Evolutionary conservation across 2,888 invertebrate genomes (phyloP).

Genomic region (Aleiodes testaceus): DNA sequence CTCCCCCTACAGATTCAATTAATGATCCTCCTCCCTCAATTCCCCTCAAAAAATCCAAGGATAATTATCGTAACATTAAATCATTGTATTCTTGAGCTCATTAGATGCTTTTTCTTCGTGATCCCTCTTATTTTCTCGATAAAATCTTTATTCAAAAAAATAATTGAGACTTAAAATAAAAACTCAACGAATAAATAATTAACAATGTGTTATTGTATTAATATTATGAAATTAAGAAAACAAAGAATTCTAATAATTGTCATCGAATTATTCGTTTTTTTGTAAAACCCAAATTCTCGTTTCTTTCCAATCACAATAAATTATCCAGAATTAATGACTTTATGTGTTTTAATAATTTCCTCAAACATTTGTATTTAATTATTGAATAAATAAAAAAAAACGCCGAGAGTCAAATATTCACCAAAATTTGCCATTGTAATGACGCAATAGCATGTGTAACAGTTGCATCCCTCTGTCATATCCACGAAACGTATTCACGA

Average conservation of each 20-base stretch:
- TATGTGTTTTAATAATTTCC: not conserved
- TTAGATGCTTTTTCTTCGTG: slow-evolving; percentile 23
- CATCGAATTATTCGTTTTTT: slow-evolving; percentile 22
- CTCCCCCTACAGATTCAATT: slow-evolving; percentile 5
- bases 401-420: too few relatives aligned
- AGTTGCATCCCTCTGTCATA: not conserved
- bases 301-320: slow-evolving; percentile 13
- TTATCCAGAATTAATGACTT: slow-evolving; percentile 2
- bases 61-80: slow-evolving; percentile 13
- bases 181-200: not conserved
- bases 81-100: slow-evolving; percentile 7
- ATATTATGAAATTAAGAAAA: slow-evolving; percentile 16
- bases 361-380: too few relatives aligned
- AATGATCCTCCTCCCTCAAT: slow-evolving; percentile 9
- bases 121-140: slow-evolving; percentile 17
- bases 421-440: not conserved
- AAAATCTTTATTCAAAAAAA: not conserved
- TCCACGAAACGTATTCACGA: not conserved
- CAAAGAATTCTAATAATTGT: slow-evolving; percentile 1
- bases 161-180: too few relatives aligned
- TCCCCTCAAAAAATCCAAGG: not conserved
- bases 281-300: slow-evolving; percentile 21
- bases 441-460: not conserved
- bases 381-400: not conserved
- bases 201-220: not conserved